Conservation (phyloP, 1,140 invertebrate genomes). For the Musca vetustissima region DNA sequence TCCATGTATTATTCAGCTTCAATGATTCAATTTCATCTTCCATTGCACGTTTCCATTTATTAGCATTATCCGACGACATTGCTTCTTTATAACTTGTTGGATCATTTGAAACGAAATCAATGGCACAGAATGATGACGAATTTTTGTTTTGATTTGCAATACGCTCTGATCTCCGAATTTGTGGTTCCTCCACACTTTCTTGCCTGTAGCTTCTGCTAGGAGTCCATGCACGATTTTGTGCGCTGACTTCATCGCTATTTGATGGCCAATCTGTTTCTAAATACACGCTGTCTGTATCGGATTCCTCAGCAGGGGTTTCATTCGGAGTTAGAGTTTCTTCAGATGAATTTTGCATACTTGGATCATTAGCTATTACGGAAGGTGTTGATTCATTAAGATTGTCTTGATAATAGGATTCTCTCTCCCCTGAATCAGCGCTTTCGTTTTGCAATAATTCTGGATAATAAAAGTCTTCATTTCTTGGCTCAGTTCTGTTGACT, state of each 20-base stretch:
- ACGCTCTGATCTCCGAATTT: neutral
- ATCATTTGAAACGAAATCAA: neutral
- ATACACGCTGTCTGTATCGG: neutral
- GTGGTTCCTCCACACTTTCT: neutral
- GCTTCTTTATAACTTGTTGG: neutral
- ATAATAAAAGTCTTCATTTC: neutral
- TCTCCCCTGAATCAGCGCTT: neutral
- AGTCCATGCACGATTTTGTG: too few relatives aligned
- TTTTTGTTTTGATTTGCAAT: neutral
- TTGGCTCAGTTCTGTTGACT: neutral
- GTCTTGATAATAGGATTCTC: too few relatives aligned
- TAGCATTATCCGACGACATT: neutral
- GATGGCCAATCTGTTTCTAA: neutral
- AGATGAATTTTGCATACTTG: too few relatives aligned
- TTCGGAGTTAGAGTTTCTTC: too few relatives aligned
- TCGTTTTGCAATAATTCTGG: neutral
- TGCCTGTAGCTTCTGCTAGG: neutral
- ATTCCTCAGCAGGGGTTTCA: too few relatives aligned
- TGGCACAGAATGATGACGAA: neutral
- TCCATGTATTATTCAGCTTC: slow-evolving; percentile 33
- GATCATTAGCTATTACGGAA: too few relatives aligned
- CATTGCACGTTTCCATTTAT: slow-evolving; percentile 1
- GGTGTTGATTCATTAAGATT: neutral
- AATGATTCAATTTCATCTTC: slow-evolving; percentile 11
- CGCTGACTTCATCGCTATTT: too few relatives aligned